A percentile compares a stretch with the other conserved stretches of the same genome.
phyloP scores from a whole-genome alignment of 2,113 vertebrate genomes.

The Cryptotis parvus region DNA sequence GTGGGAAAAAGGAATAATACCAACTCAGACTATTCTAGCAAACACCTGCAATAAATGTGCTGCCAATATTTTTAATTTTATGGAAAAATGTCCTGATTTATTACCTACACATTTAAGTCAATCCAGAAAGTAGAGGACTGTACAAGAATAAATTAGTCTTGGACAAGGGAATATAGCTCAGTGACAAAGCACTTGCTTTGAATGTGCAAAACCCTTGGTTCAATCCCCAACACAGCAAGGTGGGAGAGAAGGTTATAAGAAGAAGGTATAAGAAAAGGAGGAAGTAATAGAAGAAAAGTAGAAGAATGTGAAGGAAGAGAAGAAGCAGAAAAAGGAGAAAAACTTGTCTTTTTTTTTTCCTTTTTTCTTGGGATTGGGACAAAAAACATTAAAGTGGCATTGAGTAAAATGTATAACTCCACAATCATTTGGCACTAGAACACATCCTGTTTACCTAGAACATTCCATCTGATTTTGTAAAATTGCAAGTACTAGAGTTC shows the following conservation, averaged over 20 bases:
- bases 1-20: accelerated
- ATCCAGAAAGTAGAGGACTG: background rate
- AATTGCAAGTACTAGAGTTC: background rate
- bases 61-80: background rate
- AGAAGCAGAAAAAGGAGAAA: background rate
- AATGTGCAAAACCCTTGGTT: no score
- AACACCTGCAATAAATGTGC: background rate
- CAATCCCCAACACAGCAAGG: no score
- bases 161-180: no score
- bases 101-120: background rate
- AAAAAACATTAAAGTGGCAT: background rate
- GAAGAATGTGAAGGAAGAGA: no score
- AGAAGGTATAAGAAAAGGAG: no score
- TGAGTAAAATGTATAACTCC: constrained; percentile 26
- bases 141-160: background rate
- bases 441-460: constrained; percentile 73
- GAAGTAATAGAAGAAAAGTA: no score
- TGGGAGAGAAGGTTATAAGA: no score
- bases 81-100: background rate
- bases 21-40: background rate
- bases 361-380: background rate
- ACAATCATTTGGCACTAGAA: constrained; percentile 25
- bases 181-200: no score
- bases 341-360: background rate
- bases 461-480: constrained; percentile 45